Evolutionary conservation across 2,888 invertebrate genomes (phyloP).

Genomic region (Melanotus villosus): DNA sequence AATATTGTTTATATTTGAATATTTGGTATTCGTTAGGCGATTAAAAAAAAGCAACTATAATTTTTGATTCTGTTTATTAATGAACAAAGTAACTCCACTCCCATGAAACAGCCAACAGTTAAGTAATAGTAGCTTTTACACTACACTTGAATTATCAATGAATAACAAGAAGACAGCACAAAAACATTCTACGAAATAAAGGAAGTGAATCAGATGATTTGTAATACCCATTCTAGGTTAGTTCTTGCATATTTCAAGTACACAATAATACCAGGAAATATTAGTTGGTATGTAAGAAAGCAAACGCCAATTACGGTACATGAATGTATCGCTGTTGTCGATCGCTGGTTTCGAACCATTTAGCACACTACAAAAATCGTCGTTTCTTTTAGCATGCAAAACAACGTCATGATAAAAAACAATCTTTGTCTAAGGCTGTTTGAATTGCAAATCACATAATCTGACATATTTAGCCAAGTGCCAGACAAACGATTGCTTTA

Average conservation of each 20-base stretch:
- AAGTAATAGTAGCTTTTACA: no score
- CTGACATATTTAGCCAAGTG: constrained; percentile 15
- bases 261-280: constrained; percentile 36
- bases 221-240: background rate
- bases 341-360: background rate
- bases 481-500: constrained; percentile 6
- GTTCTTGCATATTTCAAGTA: constrained; percentile 17
- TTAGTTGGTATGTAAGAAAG: constrained; percentile 19
- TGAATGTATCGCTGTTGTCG: constrained; percentile 16
- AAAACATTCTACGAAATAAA: constrained; percentile 1
- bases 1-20: no score
- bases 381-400: constrained; percentile 5
- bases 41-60: no score
- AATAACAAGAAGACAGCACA: background rate
- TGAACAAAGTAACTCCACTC: no score
- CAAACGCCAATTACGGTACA: constrained; percentile 27
- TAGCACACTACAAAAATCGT: background rate
- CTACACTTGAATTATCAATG: background rate
- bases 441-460: background rate
- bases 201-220: constrained; percentile 10
- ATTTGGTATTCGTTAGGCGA: no score
- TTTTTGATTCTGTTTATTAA: no score
- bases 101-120: no score
- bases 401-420: background rate
- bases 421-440: background rate